These are phyloP conservation scores for Bungarus multicinctus DNA, from an alignment of 2,113 vertebrate species.

Conservation along the genomic window DNA sequence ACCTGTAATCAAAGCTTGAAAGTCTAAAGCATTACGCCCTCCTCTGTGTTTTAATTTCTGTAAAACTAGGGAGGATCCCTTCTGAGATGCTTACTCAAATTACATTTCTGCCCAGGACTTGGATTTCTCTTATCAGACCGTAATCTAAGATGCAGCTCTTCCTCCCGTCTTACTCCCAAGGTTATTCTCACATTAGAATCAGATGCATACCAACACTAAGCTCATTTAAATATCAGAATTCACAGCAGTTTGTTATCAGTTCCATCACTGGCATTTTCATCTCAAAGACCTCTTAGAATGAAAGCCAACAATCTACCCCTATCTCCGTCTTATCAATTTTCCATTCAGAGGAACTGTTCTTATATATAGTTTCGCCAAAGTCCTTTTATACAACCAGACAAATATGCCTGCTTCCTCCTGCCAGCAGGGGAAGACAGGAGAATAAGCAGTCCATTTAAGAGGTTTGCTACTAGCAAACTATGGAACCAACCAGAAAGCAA, in stretches of 20 bases:
- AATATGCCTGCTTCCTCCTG: conserved; percentile 1
- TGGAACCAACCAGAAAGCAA: background rate
- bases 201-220: background rate
- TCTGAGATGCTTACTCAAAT: background rate
- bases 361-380: conserved; percentile 8
- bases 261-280: background rate
- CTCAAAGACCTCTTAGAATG: background rate
- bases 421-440: conserved; percentile 14
- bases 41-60: background rate
- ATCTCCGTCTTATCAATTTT: conserved; percentile 24
- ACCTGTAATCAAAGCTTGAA: background rate
- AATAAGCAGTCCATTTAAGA: conserved; percentile 22
- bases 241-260: background rate
- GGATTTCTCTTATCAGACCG: background rate
- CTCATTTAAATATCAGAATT: background rate
- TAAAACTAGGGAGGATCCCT: background rate
- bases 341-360: conserved; percentile 37
- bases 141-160: background rate
- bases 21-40: background rate
- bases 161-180: no score
- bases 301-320: background rate
- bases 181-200: background rate
- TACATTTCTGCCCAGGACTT: background rate
- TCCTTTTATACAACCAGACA: conserved; percentile 22
- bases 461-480: background rate